A percentile compares a stretch with the other conserved stretches of the same genome.
Evolutionary conservation across 1,140 invertebrate genomes (phyloP).

Genomic region (Drosophila paulistorum): DNA sequence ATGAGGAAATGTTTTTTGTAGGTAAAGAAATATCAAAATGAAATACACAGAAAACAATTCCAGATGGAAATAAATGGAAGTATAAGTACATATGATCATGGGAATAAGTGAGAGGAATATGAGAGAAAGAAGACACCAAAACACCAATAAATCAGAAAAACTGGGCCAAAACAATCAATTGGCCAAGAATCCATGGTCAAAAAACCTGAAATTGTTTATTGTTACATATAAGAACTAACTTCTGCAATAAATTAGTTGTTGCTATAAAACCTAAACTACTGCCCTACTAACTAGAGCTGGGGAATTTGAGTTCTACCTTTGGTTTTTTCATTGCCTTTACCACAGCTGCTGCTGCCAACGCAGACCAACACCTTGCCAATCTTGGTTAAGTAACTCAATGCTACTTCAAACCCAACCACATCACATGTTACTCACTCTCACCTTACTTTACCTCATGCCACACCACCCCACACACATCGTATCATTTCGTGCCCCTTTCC

Average conservation of each 20-base stretch:
- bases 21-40: slow-evolving; percentile 13
- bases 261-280: neutral
- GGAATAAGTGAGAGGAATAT: neutral
- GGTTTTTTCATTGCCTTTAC: neutral
- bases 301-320: neutral
- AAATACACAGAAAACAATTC: neutral
- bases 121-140: neutral
- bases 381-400: slow-evolving; percentile 18
- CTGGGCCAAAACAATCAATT: neutral
- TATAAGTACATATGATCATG: neutral
- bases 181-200: too few relatives aligned
- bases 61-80: neutral
- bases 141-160: neutral
- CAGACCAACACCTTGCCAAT: neutral
- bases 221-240: too few relatives aligned
- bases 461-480: neutral
- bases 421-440: slow-evolving; percentile 13
- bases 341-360: neutral
- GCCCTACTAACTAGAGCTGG: neutral
- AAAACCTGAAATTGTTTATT: too few relatives aligned
- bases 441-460: neutral
- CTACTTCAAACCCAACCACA: slow-evolving; percentile 20
- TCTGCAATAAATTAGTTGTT: neutral
- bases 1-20: slow-evolving; percentile 6
- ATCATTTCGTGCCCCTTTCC: neutral